phyloP scores from a whole-genome alignment of 2,113 vertebrate species.

The Entosphenus tridentatus region DNA sequence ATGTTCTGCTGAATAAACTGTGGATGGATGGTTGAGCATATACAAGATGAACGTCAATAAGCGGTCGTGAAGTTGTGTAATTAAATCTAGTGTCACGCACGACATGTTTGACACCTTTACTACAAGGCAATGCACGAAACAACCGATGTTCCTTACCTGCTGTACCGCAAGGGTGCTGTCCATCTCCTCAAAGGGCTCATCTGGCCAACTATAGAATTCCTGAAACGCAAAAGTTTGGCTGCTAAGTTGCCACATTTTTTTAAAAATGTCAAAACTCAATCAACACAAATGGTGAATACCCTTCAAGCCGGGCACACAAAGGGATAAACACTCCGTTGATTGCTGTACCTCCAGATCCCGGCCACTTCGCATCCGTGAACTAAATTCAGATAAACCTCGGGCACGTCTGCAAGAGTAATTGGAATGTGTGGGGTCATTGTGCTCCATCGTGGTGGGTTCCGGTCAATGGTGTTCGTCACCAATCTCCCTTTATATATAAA shows the following conservation, averaged over 20 bases:
- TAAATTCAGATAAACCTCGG: too few relatives aligned
- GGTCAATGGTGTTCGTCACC: too few relatives aligned
- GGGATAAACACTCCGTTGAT: too few relatives aligned
- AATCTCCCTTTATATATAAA: too few relatives aligned
- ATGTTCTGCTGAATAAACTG: constrained; percentile 99
- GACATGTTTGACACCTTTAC: neutral
- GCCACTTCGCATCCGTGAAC: too few relatives aligned
- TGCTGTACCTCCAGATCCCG: too few relatives aligned
- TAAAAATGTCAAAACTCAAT: neutral
- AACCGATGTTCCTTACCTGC: constrained; percentile 34
- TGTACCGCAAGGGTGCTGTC: constrained; percentile 93
- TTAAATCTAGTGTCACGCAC: neutral
- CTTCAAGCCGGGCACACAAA: too few relatives aligned
- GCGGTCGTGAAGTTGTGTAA: neutral
- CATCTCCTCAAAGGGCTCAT: constrained; percentile 99
- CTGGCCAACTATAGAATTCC: constrained; percentile 98
- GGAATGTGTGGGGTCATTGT: too few relatives aligned
- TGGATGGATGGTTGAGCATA: constrained; percentile 7
- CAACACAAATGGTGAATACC: too few relatives aligned
- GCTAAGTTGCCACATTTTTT: too few relatives aligned
- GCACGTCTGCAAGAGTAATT: too few relatives aligned
- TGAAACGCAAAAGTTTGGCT: constrained; percentile 13
- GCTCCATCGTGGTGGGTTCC: too few relatives aligned
- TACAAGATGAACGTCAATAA: neutral
- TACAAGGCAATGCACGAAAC: neutral